These are phyloP conservation scores for Amazona ochrocephala DNA, from an alignment of 2,797 vertebrate genomes.

Conservation along the genomic window DNA sequence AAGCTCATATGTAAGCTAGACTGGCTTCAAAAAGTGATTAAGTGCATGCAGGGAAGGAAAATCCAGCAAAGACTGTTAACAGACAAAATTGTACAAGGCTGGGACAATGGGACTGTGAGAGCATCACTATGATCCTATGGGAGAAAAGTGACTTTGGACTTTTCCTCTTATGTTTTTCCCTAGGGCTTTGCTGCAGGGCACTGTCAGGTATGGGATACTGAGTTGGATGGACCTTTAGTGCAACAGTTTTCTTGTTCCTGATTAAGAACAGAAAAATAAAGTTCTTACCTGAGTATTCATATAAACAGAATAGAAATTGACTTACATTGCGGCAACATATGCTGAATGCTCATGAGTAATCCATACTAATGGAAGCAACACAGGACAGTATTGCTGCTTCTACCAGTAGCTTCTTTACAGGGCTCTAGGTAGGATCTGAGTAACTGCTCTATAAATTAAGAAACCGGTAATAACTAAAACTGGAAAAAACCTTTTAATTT, in stretches of 20 bases:
- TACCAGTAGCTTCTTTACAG: conserved; percentile 21
- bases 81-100: not conserved
- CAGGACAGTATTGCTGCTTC: not conserved
- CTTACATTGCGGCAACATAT: not conserved
- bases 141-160: not conserved
- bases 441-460: conserved; percentile 68
- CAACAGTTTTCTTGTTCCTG: not conserved
- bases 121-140: not conserved
- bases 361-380: conserved; percentile 14
- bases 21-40: not conserved
- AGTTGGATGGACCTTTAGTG: rapidly evolving
- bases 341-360: not conserved
- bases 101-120: not conserved
- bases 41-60: not conserved
- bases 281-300: not conserved
- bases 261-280: not conserved
- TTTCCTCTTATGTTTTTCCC: not conserved
- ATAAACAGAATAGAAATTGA: not conserved
- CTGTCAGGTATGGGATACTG: not conserved
- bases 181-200: not conserved
- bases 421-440: conserved; percentile 67
- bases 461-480: conserved; percentile 67
- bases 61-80: not conserved
- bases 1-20: not conserved
- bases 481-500: conserved; percentile 66